Percentiles rank a stretch among this genome's conserved stretches.
phyloP scores from a whole-genome alignment of 1,140 invertebrate species.

The Drosophila lacteicornis region DNA sequence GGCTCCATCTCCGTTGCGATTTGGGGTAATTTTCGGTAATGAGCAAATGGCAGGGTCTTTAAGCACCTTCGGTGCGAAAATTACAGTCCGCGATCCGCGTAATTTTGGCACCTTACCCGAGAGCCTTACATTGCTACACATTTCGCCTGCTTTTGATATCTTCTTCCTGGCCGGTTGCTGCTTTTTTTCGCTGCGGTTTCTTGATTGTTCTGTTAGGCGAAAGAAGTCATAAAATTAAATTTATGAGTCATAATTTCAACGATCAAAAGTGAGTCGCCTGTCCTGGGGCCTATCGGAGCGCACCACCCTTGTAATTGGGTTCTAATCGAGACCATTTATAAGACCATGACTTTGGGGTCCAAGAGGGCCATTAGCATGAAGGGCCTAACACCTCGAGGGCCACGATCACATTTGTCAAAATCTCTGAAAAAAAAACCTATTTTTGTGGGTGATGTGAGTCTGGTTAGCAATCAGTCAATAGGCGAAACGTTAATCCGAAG shows the following conservation, averaged over 20 bases:
- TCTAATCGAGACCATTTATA: constrained; percentile 71
- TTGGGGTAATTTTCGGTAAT: constrained; percentile 60
- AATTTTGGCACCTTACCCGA: constrained; percentile 71
- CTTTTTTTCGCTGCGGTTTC: not conserved
- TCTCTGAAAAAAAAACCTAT: constrained; percentile 21
- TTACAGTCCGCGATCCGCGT: constrained; percentile 47
- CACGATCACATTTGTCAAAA: constrained; percentile 68
- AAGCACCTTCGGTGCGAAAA: constrained; percentile 66
- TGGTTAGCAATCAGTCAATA: constrained; percentile 74
- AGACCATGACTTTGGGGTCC: constrained; percentile 4
- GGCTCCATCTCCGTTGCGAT: constrained; percentile 20
- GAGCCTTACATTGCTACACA: constrained; percentile 23
- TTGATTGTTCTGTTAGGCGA: constrained; percentile 31
- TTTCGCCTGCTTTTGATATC: constrained; percentile 20
- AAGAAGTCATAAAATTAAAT: constrained; percentile 82
- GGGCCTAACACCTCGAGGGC: constrained; percentile 27
- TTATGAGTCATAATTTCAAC: constrained; percentile 78
- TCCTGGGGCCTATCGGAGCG: constrained; percentile 30
- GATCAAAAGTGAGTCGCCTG: constrained; percentile 60
- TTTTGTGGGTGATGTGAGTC: constrained; percentile 72
- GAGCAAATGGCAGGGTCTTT: constrained; percentile 63
- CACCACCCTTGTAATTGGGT: constrained; percentile 68
- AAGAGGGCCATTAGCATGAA: constrained; percentile 64
- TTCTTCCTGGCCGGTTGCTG: not conserved
- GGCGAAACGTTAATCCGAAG: constrained; percentile 72